Conservation (phyloP, 2,113 vertebrate genomes). For the Actenoides lindsayi region DNA sequence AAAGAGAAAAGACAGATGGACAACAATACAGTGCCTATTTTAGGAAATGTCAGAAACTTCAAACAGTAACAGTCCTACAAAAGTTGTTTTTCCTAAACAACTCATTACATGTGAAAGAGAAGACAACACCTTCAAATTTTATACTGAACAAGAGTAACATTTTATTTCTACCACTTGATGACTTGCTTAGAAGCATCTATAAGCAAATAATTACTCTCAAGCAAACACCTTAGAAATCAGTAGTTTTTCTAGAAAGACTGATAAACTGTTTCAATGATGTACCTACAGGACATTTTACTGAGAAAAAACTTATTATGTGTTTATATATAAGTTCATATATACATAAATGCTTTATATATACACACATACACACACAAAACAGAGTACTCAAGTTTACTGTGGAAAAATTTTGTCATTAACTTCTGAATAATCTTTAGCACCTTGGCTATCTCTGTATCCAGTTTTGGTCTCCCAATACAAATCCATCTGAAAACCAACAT, state of each 20-base stretch:
- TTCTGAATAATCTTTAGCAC: not conserved
- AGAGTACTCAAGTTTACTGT: not conserved
- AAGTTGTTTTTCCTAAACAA: not conserved
- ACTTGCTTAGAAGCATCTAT: not conserved
- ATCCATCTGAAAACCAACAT: not conserved
- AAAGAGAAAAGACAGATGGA: not conserved
- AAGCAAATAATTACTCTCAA: not conserved
- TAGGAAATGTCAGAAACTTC: not conserved
- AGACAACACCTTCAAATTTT: not conserved
- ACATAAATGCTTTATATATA: not conserved
- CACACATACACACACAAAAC: not conserved
- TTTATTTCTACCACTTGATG: not conserved
- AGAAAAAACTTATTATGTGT: not conserved
- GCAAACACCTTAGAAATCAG: not conserved
- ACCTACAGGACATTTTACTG: not conserved
- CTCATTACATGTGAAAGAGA: not conserved
- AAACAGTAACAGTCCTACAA: not conserved
- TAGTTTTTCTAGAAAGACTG: not conserved
- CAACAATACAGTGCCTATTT: not conserved
- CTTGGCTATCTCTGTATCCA: not conserved
- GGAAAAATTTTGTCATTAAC: not conserved
- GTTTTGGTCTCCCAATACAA: not conserved
- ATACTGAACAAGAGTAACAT: not conserved
- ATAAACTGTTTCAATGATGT: rapidly evolving
- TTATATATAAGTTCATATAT: not conserved